phyloP scores from a whole-genome alignment of 2,113 vertebrate genomes.

The Hepsetus odoe region DNA sequence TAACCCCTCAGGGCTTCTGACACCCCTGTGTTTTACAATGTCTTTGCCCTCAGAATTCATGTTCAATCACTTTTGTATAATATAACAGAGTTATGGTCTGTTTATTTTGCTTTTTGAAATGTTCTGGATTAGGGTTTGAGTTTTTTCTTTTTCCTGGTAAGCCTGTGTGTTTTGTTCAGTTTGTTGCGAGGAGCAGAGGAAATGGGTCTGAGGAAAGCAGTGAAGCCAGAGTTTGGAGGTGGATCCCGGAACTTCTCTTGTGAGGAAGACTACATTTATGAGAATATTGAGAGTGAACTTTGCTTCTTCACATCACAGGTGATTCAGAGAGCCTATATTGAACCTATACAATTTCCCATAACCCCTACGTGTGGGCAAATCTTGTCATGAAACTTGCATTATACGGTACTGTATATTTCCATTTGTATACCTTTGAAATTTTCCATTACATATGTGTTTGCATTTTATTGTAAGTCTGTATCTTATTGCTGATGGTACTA shows the following conservation, averaged over 20 bases:
- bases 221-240: conserved; percentile 91
- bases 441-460: too few relatives aligned
- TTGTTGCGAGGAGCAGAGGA: conserved; percentile 93
- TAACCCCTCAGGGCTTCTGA: background rate
- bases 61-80: background rate
- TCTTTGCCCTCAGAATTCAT: background rate
- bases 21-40: background rate
- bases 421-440: too few relatives aligned
- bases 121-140: background rate
- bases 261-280: conserved; percentile 97
- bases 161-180: conserved; percentile 66
- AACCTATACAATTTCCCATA: too few relatives aligned
- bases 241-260: conserved; percentile 90
- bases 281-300: conserved; percentile 94
- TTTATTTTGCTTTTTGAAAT: background rate
- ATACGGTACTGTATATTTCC: too few relatives aligned
- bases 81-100: background rate
- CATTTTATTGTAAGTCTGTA: too few relatives aligned
- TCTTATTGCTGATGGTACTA: too few relatives aligned
- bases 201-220: conserved; percentile 86
- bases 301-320: conserved; percentile 98
- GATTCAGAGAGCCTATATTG: conserved; percentile 40
- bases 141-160: conserved; percentile 2
- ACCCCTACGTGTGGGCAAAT: too few relatives aligned
- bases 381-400: too few relatives aligned